Base-by-base conservation (phyloP, 92 coral and sea anemone species). In the Montipora capitata region DNA sequence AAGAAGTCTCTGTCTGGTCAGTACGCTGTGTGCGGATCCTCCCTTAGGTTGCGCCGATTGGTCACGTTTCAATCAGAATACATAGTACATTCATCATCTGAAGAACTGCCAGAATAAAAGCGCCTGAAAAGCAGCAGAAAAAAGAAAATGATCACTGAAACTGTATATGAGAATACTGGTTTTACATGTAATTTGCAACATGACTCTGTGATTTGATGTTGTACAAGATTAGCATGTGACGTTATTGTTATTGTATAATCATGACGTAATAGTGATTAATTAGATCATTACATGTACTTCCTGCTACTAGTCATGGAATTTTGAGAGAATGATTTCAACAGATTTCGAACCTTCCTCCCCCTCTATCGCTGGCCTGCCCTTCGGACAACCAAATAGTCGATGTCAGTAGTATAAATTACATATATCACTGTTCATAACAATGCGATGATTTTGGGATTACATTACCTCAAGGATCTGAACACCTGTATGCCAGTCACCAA, bases 1-100 rank as follows among this genome's bases (percentile, higher is more conserved):
- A 87, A 9, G 68, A 87, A 87, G 49, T 87, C 86, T 44, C 85
- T 79, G 71, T 87, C 80, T 68, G 91, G 70, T 27, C 80, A 20
- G 40, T 71, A 87, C 35, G 85, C 86, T 7, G 54, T 38, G 35
- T 79, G 91, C 1, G 91, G 91, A 68, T 87, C 91, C 9, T 79
- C 85, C 38, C 68, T 78, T 4, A 87, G 80, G 79, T 87, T 87
- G 15, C 86, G 66, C 10, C 91, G 77, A 40, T 87, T 79, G 48
- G 68, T 87, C 12, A 87, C 39, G 79, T 78, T 87, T 35, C 80
- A 15, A 61, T 87, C 91, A 15, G 91, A 13, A 51, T 45, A 40
- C 79, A 87, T 14, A 14, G 91, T 78, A 52, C 91, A 87, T 15
- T 79, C 41, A 20, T 87, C 91, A 68, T 68, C 68, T 15, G 85